Conservation (phyloP, 2,113 vertebrate genomes). For the Aptenodytes patagonicus region DNA sequence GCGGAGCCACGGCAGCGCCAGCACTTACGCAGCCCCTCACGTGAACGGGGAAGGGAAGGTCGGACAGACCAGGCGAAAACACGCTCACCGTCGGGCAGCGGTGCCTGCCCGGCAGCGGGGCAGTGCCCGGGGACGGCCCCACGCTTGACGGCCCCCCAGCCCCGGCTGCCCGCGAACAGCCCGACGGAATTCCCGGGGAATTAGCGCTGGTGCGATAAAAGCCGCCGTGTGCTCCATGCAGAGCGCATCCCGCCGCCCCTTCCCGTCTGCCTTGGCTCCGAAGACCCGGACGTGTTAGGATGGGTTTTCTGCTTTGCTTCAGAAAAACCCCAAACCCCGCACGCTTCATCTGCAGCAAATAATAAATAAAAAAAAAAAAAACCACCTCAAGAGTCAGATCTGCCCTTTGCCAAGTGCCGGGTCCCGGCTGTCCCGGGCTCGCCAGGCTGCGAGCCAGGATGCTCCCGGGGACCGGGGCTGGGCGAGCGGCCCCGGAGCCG, state of each 20-base stretch:
- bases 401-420: neutral
- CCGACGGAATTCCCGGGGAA: fast-evolving
- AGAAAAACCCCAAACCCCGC: fast-evolving
- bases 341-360: neutral
- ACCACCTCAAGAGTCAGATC: neutral
- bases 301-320: neutral
- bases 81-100: fast-evolving
- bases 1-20: fast-evolving
- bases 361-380: neutral
- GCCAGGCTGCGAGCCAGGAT: neutral
- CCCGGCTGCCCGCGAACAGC: neutral
- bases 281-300: fast-evolving
- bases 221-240: fast-evolving
- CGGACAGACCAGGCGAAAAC: neutral
- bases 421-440: neutral
- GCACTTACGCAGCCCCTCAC: neutral
- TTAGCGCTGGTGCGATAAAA: fast-evolving
- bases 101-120: neutral
- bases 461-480: neutral
- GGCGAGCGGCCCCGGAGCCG: fast-evolving
- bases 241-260: neutral
- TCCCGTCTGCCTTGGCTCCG: neutral
- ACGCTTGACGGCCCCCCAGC: neutral
- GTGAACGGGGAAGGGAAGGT: neutral
- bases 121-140: neutral